These are phyloP conservation scores for Puffinus mauretanicus DNA, from an alignment of 2,113 vertebrate species.

Conservation along the genomic window DNA sequence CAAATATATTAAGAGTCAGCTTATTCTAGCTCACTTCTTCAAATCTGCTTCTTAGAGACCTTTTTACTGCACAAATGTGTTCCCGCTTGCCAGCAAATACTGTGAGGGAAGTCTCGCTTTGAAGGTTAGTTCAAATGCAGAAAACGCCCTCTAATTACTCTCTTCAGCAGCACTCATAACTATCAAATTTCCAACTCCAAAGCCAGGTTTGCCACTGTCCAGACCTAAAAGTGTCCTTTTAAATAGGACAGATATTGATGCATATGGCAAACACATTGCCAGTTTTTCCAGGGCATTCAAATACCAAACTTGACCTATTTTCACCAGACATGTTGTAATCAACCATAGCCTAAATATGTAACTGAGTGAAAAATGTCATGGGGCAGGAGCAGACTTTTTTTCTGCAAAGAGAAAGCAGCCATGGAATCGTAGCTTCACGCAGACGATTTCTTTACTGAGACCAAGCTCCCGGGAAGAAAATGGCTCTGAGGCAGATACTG, in stretches of 20 bases:
- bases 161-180: background rate
- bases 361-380: background rate
- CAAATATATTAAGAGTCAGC: background rate
- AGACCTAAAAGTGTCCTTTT: background rate
- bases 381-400: background rate
- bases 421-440: accelerated
- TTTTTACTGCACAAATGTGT: background rate
- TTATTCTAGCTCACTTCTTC: background rate
- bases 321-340: background rate
- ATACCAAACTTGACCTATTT: background rate
- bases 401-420: background rate
- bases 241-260: background rate
- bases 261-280: background rate
- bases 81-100: background rate
- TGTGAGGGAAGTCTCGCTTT: background rate
- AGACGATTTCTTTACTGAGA: background rate
- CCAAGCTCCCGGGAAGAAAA: background rate
- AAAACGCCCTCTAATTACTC: background rate
- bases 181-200: background rate
- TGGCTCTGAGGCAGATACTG: background rate
- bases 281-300: background rate
- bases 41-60: background rate
- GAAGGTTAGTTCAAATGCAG: background rate
- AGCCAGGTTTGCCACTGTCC: background rate
- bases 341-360: background rate